Percentiles rank a stretch among this genome's conserved stretches.
phyloP scores from a whole-genome alignment of 53 echinoderm and acorn worm genomes.

The Luidia sarsii region DNA sequence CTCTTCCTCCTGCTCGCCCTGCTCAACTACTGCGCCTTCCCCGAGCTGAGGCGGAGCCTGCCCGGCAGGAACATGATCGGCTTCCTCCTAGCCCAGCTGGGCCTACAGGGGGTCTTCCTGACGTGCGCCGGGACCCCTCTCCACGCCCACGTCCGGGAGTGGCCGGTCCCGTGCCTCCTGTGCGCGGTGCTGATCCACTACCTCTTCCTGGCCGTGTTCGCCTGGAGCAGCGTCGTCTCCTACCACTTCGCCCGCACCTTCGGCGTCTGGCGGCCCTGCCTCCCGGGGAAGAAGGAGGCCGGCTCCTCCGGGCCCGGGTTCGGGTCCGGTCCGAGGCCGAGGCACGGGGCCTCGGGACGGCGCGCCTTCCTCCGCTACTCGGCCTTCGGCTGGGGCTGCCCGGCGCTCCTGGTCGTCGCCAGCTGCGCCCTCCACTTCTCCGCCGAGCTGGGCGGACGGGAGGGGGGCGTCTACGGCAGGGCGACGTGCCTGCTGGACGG shows the following conservation, averaged over 20 bases:
- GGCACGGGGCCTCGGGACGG: neutral
- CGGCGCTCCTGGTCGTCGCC: neutral
- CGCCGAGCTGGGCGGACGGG: neutral
- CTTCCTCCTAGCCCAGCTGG: conserved; percentile 3
- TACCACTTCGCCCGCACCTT: conserved; percentile 30
- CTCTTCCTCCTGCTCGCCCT: conserved; percentile 11
- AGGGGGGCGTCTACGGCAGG: neutral
- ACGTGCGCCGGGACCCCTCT: neutral
- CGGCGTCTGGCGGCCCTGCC: too few relatives aligned
- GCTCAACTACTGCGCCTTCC: conserved; percentile 24
- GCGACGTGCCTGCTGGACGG: neutral
- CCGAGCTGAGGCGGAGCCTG: conserved; percentile 30
- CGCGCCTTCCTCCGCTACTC: conserved; percentile 16
- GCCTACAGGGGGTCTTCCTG: neutral
- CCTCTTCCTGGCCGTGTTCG: conserved; percentile 17
- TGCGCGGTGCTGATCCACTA: conserved; percentile 27
- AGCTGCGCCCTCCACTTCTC: conserved; percentile 12
- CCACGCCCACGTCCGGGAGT: neutral
- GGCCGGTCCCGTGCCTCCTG: neutral
- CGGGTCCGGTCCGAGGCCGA: neutral
- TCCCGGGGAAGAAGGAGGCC: too few relatives aligned
- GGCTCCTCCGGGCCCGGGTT: too few relatives aligned
- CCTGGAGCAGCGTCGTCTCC: conserved; percentile 27
- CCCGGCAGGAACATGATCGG: conserved; percentile 41
- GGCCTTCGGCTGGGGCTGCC: conserved; percentile 25